Evolutionary conservation across 2,888 invertebrate genomes (phyloP).

Genomic region (Pristionchus fissidentatus): DNA sequence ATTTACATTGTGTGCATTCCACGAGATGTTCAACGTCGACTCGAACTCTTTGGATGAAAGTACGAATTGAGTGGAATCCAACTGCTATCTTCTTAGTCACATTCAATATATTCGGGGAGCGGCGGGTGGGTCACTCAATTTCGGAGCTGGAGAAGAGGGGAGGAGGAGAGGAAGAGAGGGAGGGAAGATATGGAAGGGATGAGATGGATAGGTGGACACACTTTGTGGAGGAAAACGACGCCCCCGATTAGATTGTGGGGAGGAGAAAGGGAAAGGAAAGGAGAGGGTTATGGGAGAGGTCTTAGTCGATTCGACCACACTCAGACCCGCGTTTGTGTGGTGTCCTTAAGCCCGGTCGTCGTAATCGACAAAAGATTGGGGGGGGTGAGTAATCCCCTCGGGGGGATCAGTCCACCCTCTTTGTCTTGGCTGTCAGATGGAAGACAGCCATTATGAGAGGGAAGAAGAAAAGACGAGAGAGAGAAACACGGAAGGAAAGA

Average conservation of each 20-base stretch:
- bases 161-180: not conserved
- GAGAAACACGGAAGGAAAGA: not conserved
- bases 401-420: conserved; percentile 47
- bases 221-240: not conserved
- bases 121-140: not conserved
- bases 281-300: conserved; percentile 5
- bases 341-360: conserved; percentile 37
- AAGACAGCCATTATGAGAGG: conserved; percentile 27
- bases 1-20: conserved; percentile 31
- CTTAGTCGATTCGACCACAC: conserved; percentile 28
- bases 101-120: conserved; percentile 13
- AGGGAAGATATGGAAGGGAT: not conserved
- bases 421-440: conserved; percentile 43
- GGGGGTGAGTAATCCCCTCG: conserved; percentile 1
- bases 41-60: not conserved
- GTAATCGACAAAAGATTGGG: conserved; percentile 50
- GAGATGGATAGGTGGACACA: not conserved
- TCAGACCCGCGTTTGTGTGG: conserved; percentile 10
- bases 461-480: conserved; percentile 2
- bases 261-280: not conserved
- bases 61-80: not conserved
- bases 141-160: not conserved
- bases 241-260: conserved; percentile 11
- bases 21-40: not conserved
- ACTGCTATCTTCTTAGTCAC: not conserved